Evolutionary conservation across 64 coral and sea anemone genomes (phyloP).

Genomic region (Montipora cactus): DNA sequence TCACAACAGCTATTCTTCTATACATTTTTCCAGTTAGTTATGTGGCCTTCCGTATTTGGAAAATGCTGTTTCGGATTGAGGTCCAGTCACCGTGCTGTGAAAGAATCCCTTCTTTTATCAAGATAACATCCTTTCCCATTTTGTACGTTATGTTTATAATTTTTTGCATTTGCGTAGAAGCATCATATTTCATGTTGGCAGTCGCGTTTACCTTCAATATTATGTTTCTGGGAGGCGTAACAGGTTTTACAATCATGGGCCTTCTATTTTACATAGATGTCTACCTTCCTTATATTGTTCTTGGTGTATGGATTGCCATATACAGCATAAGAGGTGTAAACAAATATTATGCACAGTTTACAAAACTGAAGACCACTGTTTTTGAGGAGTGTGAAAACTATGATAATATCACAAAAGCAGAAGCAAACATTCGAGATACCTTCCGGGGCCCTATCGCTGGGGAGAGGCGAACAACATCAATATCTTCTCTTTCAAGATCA

Average conservation of each 20-base stretch:
- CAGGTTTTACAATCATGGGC: slow-evolving; percentile 84
- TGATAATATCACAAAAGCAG: slow-evolving; percentile 66
- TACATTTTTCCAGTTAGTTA: slow-evolving; percentile 92
- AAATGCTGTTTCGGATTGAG: slow-evolving; percentile 89
- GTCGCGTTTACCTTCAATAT: slow-evolving; percentile 76
- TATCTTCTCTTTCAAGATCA: slow-evolving; percentile 58
- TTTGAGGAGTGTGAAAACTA: slow-evolving; percentile 94
- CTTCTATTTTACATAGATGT: slow-evolving; percentile 86
- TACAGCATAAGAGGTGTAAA: slow-evolving; percentile 73
- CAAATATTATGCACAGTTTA: slow-evolving; percentile 76
- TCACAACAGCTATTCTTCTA: slow-evolving; percentile 76
- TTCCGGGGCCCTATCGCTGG: slow-evolving; percentile 49
- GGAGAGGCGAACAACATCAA: slow-evolving; percentile 53
- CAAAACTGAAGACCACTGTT: slow-evolving; percentile 74
- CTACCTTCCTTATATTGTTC: slow-evolving; percentile 83
- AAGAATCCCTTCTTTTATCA: slow-evolving; percentile 59
- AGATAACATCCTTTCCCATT: slow-evolving; percentile 70
- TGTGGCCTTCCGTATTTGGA: slow-evolving; percentile 95
- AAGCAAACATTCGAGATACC: slow-evolving; percentile 74
- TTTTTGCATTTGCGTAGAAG: slow-evolving; percentile 93
- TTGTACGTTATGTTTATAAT: slow-evolving; percentile 90
- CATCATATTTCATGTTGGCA: slow-evolving; percentile 77
- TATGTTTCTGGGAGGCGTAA: slow-evolving; percentile 81
- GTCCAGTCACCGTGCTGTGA: slow-evolving; percentile 78
- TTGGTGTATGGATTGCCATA: slow-evolving; percentile 33